phyloP scores from a whole-genome alignment of 2,797 vertebrate species.

The Protonibea diacanthus region DNA sequence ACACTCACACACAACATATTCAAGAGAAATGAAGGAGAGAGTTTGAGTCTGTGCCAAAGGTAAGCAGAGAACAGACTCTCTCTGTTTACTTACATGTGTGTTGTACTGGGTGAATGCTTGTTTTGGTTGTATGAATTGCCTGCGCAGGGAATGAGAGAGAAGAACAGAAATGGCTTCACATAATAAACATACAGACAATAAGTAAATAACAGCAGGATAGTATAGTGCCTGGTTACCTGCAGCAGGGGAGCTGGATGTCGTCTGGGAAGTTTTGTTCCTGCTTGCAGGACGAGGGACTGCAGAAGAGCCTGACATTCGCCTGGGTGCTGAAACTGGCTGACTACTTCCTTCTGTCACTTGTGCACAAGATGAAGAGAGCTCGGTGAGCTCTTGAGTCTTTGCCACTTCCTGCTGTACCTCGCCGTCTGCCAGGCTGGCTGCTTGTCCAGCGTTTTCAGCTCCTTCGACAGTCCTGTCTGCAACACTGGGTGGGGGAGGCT shows the following conservation, averaged over 20 bases:
- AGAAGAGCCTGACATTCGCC: constrained; percentile 24
- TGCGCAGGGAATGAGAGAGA: constrained; percentile 34
- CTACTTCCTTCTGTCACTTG: constrained; percentile 17
- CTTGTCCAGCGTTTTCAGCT: neutral
- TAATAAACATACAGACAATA: neutral
- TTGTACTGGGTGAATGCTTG: constrained; percentile 12
- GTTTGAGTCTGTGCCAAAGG: neutral
- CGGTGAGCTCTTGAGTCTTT: neutral
- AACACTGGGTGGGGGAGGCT: neutral
- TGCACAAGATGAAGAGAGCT: neutral
- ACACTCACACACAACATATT: neutral
- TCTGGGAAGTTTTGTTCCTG: constrained; percentile 42
- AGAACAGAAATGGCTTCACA: neutral
- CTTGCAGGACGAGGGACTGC: constrained; percentile 50
- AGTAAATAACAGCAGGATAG: neutral
- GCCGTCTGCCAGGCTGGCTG: neutral
- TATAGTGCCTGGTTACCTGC: constrained; percentile 48
- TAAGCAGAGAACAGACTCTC: neutral
- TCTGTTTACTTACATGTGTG: constrained; percentile 59
- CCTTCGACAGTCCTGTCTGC: neutral
- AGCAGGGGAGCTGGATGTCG: constrained; percentile 1
- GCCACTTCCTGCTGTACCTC: neutral
- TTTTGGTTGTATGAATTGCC: constrained; percentile 18
- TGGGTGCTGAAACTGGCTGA: constrained; percentile 52
- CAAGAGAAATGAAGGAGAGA: neutral